phyloP scores from a whole-genome alignment of 2,888 invertebrate species.

The Tetragonula carbonaria region DNA sequence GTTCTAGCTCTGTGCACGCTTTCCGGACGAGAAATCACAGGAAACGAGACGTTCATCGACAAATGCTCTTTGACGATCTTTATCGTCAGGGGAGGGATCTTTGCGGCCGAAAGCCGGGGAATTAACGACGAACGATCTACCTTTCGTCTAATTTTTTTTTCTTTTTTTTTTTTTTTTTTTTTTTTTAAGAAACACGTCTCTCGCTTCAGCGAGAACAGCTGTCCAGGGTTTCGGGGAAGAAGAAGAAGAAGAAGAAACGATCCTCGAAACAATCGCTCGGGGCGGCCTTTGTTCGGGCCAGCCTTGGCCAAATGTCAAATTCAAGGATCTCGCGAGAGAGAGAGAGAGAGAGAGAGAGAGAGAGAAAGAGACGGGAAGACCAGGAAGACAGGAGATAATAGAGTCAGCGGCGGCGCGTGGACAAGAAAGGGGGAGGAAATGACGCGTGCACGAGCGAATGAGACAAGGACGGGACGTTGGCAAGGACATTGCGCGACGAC shows the following conservation, averaged over 20 bases:
- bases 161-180: neutral
- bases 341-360: no score
- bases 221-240: no score
- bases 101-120: neutral
- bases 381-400: neutral
- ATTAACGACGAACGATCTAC: neutral
- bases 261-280: conserved; percentile 53
- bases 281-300: conserved; percentile 40
- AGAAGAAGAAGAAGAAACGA: conserved; percentile 13
- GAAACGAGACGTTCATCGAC: neutral
- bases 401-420: neutral
- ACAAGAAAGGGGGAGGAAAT: conserved; percentile 9
- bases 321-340: conserved; percentile 36
- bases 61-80: conserved; percentile 5
- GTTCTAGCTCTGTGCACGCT: neutral
- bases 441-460: neutral
- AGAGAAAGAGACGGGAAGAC: neutral
- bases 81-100: neutral
- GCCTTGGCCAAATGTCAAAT: conserved; percentile 59
- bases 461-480: conserved; percentile 24
- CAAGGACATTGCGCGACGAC: conserved; percentile 57
- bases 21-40: neutral
- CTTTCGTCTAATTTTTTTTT: neutral
- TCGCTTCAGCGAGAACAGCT: neutral
- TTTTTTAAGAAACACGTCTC: neutral